These are phyloP conservation scores for Aphrocallistes beatrix DNA, from an alignment of 37 sponge, comb jelly and placozoan species.

Conservation along the genomic window DNA sequence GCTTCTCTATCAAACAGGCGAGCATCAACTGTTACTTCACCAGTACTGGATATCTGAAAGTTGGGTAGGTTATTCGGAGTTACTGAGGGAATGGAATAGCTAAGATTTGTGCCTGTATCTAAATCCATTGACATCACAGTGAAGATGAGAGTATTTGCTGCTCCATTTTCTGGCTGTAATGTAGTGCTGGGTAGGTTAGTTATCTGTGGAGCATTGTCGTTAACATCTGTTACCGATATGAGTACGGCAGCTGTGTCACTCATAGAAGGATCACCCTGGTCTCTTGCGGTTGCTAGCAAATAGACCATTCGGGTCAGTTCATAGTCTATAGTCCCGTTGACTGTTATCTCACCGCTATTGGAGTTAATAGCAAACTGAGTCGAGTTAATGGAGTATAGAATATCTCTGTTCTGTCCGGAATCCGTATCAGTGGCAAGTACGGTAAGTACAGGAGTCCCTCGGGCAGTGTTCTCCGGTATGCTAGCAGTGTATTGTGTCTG, in stretches of 20 bases:
- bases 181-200: background rate
- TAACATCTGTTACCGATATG: constrained; percentile 26
- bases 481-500: background rate
- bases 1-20: background rate
- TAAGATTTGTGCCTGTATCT: background rate
- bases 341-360: constrained; percentile 15
- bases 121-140: background rate
- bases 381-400: background rate
- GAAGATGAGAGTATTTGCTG: background rate
- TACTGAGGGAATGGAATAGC: background rate
- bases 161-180: background rate
- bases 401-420: background rate
- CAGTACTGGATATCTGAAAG: background rate
- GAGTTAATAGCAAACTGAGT: background rate
- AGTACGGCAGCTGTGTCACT: background rate
- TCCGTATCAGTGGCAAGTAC: constrained; percentile 42
- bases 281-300: constrained; percentile 27
- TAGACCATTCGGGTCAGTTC: background rate
- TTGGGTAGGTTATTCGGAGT: background rate
- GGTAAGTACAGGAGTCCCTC: background rate
- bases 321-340: constrained; percentile 20
- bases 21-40: background rate
- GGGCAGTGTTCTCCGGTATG: constrained; percentile 36
- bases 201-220: constrained; percentile 42
- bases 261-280: constrained; percentile 33